phyloP scores from a whole-genome alignment of 2,888 invertebrate genomes.

The Agrochola lota region DNA sequence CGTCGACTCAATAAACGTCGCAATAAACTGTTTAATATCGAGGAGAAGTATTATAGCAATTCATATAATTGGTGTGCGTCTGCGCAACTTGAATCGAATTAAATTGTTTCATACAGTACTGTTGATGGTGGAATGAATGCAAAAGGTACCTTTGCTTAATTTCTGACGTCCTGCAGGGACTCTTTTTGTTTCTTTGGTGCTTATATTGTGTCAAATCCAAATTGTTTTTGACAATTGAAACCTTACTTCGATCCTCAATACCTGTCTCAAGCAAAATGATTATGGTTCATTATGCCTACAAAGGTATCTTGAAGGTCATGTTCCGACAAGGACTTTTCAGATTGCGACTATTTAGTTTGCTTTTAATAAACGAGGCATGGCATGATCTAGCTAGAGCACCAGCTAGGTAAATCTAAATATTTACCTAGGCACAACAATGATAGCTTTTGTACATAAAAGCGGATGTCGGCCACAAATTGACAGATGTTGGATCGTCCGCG shows the following conservation, averaged over 20 bases:
- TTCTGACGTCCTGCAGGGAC: neutral
- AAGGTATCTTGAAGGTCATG: conserved; percentile 12
- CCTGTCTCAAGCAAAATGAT: neutral
- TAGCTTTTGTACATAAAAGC: conserved; percentile 5
- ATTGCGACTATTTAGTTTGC: conserved; percentile 22
- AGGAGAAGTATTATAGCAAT: conserved; percentile 29
- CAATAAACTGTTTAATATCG: conserved; percentile 51
- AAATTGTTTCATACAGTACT: conserved; percentile 30
- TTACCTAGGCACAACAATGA: conserved; percentile 27
- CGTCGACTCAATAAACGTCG: conserved; percentile 36
- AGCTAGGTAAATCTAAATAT: conserved; percentile 16
- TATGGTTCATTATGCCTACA: neutral
- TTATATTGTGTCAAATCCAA: neutral
- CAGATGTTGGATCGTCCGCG: neutral
- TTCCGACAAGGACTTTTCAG: conserved; percentile 13
- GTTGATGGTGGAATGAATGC: conserved; percentile 3
- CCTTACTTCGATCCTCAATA: neutral
- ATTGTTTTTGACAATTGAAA: neutral
- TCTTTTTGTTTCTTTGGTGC: neutral
- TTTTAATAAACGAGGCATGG: conserved; percentile 9
- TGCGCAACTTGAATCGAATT: conserved; percentile 20
- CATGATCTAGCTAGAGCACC: conserved; percentile 1
- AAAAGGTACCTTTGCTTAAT: neutral
- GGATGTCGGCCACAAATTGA: conserved; percentile 26
- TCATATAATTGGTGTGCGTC: conserved; percentile 32